Conservation (phyloP, 2,888 invertebrate genomes). For the Melieria crassipennis region DNA sequence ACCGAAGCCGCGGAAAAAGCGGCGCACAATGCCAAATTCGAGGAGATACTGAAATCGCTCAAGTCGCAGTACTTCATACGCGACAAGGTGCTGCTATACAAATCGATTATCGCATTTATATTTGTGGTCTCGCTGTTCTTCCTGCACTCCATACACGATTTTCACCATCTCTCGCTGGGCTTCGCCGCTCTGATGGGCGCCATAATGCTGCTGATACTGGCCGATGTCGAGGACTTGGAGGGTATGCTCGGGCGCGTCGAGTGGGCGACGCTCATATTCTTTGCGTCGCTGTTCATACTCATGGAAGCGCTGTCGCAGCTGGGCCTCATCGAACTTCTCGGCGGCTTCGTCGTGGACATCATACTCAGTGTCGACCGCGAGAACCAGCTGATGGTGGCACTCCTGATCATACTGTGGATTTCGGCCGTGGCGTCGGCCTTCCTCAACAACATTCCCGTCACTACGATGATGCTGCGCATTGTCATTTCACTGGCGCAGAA, state of each 20-base stretch:
- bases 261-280: conserved; percentile 90
- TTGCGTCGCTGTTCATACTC: conserved; percentile 86
- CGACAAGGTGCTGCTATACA: conserved; percentile 77
- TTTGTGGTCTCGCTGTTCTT: conserved; percentile 84
- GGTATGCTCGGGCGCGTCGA: conserved; percentile 83
- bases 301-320: conserved; percentile 87
- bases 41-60: conserved; percentile 68
- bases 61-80: conserved; percentile 79
- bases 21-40: conserved; percentile 68
- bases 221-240: conserved; percentile 81
- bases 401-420: conserved; percentile 85
- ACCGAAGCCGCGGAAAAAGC: conserved; percentile 47
- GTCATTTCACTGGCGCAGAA: conserved; percentile 76
- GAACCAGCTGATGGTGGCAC: conserved; percentile 74
- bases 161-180: conserved; percentile 78
- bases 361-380: conserved; percentile 74
- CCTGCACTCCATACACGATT: conserved; percentile 78
- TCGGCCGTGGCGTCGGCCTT: conserved; percentile 84
- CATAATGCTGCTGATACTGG: conserved; percentile 77
- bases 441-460: conserved; percentile 90
- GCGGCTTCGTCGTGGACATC: conserved; percentile 72
- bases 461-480: conserved; percentile 90
- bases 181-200: conserved; percentile 89
- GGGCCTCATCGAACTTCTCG: conserved; percentile 83
- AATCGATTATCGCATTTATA: conserved; percentile 75